Conservation (phyloP, 2,797 vertebrate genomes). For the Hydrolagus colliei region DNA sequence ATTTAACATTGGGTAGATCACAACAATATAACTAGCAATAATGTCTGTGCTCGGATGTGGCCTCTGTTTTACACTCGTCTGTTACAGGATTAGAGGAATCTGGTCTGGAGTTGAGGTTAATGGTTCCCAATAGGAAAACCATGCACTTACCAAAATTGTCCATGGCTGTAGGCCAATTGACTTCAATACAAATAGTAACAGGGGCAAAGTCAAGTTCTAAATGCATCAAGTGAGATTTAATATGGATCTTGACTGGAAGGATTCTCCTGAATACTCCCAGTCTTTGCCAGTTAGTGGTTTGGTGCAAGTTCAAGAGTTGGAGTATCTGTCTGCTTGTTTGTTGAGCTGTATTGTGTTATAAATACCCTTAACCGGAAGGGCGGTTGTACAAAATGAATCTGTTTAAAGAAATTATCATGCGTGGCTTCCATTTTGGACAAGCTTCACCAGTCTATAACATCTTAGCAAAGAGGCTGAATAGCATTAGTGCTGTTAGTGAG, state of each 20-base stretch:
- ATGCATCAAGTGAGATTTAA: not conserved
- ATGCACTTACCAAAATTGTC: not conserved
- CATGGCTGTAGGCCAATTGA: not conserved
- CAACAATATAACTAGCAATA: not conserved
- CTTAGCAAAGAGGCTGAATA: too few relatives aligned
- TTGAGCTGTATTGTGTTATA: not conserved
- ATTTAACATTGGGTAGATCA: too few relatives aligned
- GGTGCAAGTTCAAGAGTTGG: constrained; percentile 26
- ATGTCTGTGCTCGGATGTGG: not conserved
- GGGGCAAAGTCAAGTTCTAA: not conserved
- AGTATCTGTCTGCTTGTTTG: not conserved
- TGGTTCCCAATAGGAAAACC: not conserved
- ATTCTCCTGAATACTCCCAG: not conserved
- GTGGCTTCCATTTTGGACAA: constrained; percentile 6
- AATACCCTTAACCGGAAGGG: not conserved
- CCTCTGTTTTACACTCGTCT: not conserved
- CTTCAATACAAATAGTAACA: not conserved
- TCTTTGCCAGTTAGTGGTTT: not conserved
- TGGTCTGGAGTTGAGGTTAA: not conserved
- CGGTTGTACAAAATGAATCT: not conserved
- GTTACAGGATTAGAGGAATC: not conserved
- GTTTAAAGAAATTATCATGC: not conserved
- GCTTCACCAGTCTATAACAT: too few relatives aligned
- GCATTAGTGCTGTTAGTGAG: not conserved
- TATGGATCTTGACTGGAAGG: not conserved